Evolutionary conservation across 2,888 invertebrate genomes (phyloP), one percentile per base, ranked within the genome.

Genomic region (Megamerina dolium): DNA sequence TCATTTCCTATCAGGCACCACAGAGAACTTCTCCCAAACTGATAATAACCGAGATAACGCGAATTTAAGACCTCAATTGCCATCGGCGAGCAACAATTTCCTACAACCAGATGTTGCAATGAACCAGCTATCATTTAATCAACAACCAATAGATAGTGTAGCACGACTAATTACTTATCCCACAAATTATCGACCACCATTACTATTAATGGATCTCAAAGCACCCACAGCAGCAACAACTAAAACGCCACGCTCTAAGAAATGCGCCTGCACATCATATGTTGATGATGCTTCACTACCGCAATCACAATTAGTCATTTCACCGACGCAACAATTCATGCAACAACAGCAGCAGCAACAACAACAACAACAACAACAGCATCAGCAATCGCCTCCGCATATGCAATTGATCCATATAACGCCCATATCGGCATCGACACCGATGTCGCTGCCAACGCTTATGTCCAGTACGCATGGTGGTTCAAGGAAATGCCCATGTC

Each of bases 1-100:
- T 27, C 46, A 1, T 49, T 40, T 29, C 23, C 20, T n/a, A 29
- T 16, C 42, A 54, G 52, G 48, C 48, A 48, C 23, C 41, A 37
- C 39, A 41, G 36, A 50, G 37, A 48, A 51, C 43, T 39, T 40
- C 50, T 18, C 57, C 58, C 41, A 57, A 51, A 49, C 53, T 61
- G 46, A 55, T 60, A 41, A 49, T 61, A 5, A 54, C 57, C 43
- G 52, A 58, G 38, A 58, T 60, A 41, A 57, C 59, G 16, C 56
- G 54, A 48, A 61, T 59, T 27, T 59, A 59, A 56, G 35, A 35
- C n/a, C n/a, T n/a, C n/a, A n/a, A 36, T 40, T 29, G 27, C 21
- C 31, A n/a, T n/a, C n/a, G n/a, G n/a, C n/a, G n/a, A n/a, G n/a
- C n/a, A n/a, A n/a, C n/a, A n/a, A n/a, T n/a, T n/a, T n/a, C n/a